Percentiles rank a stretch among this genome's conserved stretches.
These are phyloP conservation scores for Sebastes hubbsi DNA, from an alignment of 2,797 vertebrate species.

Conservation along the genomic window DNA sequence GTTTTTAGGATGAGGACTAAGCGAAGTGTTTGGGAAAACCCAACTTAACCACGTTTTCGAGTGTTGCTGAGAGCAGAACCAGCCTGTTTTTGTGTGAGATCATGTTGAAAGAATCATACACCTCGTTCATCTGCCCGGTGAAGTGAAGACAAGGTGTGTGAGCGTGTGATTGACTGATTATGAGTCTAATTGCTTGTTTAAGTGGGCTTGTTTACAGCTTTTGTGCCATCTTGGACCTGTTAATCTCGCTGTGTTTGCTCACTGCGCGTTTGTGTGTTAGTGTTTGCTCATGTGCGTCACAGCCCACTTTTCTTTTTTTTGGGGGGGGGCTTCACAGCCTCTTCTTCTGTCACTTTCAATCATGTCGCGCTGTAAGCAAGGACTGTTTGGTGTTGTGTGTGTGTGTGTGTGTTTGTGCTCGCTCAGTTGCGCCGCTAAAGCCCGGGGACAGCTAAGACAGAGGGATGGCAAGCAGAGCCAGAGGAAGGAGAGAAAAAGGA, in stretches of 20 bases:
- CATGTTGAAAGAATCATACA: background rate
- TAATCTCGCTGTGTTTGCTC: conserved; percentile 45
- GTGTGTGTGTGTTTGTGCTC: background rate
- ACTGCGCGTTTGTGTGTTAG: conserved; percentile 6
- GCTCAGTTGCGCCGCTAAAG: conserved; percentile 29
- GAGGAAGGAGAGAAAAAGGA: conserved; percentile 33
- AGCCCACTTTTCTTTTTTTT: conserved; percentile 37
- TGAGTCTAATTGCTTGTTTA: conserved; percentile 63
- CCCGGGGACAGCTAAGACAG: conserved; percentile 54
- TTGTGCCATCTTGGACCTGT: conserved; percentile 54
- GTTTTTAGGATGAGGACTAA: background rate
- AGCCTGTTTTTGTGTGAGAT: background rate
- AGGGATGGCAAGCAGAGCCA: conserved; percentile 52
- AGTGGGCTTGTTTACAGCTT: conserved; percentile 58
- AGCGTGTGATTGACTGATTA: conserved; percentile 47
- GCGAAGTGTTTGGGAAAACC: background rate
- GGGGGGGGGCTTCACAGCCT: conserved; percentile 23
- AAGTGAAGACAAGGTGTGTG: conserved; percentile 5
- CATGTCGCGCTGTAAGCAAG: conserved; percentile 52
- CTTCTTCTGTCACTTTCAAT: conserved; percentile 68
- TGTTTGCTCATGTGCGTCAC: conserved; percentile 58
- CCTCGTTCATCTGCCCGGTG: conserved; percentile 6
- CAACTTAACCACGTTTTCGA: background rate
- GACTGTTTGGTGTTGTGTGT: conserved; percentile 30
- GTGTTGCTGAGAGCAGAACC: background rate